Percentiles rank a stretch among this genome's conserved stretches.
These are phyloP conservation scores for Cyclophora albipunctata DNA, from an alignment of 2,888 invertebrate species.

Conservation along the genomic window DNA sequence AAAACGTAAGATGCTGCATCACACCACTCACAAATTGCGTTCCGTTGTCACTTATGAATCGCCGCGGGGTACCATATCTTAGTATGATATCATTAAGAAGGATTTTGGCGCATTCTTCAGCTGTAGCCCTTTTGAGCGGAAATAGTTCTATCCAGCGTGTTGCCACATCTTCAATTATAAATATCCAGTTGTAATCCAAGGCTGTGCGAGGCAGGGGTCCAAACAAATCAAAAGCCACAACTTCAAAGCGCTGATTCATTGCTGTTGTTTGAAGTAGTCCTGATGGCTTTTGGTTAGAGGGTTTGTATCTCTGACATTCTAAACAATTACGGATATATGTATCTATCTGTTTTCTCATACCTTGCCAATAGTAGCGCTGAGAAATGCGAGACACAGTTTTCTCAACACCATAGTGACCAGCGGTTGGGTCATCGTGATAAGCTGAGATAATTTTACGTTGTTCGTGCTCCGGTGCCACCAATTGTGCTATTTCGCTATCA, in stretches of 20 bases:
- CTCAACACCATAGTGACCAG: slow-evolving; percentile 9
- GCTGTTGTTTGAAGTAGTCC: slow-evolving; percentile 7
- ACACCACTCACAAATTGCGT: slow-evolving; percentile 23
- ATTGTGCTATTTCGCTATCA: slow-evolving; percentile 17
- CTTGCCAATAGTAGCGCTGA: slow-evolving; percentile 9
- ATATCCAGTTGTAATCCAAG: slow-evolving; percentile 14
- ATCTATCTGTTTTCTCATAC: slow-evolving; percentile 6
- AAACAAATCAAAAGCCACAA: slow-evolving; percentile 30
- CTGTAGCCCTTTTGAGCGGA: slow-evolving; percentile 18
- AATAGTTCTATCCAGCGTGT: slow-evolving; percentile 25
- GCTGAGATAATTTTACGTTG: slow-evolving; percentile 13
- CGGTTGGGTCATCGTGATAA: slow-evolving; percentile 8
- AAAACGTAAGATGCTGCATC: slow-evolving; percentile 31
- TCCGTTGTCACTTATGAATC: slow-evolving; percentile 14
- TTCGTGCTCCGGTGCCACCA: slow-evolving; percentile 23
- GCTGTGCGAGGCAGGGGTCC: slow-evolving; percentile 14
- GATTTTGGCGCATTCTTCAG: slow-evolving; percentile 25
- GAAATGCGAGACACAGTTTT: slow-evolving; percentile 5
- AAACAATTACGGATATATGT: slow-evolving; percentile 12
- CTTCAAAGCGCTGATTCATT: slow-evolving; percentile 20
- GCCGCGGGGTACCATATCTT: slow-evolving; percentile 31
- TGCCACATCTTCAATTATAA: slow-evolving; percentile 21
- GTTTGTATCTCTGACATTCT: slow-evolving; percentile 32
- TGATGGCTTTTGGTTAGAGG: slow-evolving; percentile 13
- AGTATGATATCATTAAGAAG: slow-evolving; percentile 35